A percentile compares a stretch with the other conserved stretches of the same genome.
Conservation (phyloP, 2,797 vertebrate genomes). For the Gallinago nigripennis region DNA sequence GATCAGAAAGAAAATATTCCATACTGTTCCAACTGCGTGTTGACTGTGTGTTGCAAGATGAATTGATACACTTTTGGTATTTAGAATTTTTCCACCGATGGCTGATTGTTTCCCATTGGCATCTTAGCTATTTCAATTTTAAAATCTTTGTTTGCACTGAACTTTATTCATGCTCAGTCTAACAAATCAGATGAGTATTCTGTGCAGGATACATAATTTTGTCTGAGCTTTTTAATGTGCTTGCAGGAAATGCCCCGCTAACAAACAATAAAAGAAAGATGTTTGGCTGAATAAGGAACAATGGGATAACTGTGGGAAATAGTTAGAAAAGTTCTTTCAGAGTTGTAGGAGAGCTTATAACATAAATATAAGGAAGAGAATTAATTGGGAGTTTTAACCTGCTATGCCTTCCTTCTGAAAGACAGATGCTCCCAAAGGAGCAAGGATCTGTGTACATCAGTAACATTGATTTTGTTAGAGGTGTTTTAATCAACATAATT, state of each 20-base stretch:
- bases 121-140: conserved; percentile 20
- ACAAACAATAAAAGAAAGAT: conserved; percentile 25
- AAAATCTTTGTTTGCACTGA: conserved; percentile 46
- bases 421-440: not conserved
- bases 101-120: not conserved
- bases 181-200: not conserved
- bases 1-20: not conserved
- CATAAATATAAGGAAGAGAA: not conserved
- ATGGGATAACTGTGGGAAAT: conserved; percentile 30
- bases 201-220: conserved; percentile 24
- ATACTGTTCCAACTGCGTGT: not conserved
- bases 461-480: not conserved
- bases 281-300: conserved; percentile 35
- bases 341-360: not conserved
- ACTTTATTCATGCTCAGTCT: conserved; percentile 28
- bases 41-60: not conserved
- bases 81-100: not conserved
- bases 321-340: not conserved
- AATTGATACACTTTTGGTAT: not conserved
- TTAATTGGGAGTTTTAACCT: not conserved
- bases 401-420: not conserved
- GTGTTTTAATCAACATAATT: not conserved
- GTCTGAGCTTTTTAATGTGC: conserved; percentile 2
- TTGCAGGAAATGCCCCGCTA: conserved; percentile 12
- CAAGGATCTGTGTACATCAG: not conserved